Percentiles rank a stretch among this genome's conserved stretches.
Conservation (phyloP, 2,888 invertebrate genomes). For the Cremastobaeus sp. region DNA sequence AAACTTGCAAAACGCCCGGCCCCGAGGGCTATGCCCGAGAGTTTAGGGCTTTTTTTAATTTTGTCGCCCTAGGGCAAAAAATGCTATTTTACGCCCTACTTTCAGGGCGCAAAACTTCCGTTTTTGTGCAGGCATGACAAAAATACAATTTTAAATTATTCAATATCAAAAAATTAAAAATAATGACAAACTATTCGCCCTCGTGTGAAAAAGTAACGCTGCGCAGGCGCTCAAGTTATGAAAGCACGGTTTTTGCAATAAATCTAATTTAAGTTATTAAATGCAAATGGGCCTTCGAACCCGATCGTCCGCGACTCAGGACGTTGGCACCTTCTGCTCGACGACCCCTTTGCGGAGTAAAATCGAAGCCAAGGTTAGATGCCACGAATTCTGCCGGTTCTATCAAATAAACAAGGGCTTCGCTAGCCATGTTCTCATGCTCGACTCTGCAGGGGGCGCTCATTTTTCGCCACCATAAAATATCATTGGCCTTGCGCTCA, state of each 20-base stretch:
- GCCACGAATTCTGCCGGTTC: background rate
- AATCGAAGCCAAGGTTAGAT: constrained; percentile 10
- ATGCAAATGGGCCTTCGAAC: constrained; percentile 3
- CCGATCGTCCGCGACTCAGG: background rate
- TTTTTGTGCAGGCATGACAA: too few relatives aligned
- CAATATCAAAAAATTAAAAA: too few relatives aligned
- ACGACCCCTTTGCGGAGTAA: constrained; percentile 1
- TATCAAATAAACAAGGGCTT: background rate
- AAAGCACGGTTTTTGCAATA: background rate
- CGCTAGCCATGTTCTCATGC: constrained; percentile 7
- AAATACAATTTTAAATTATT: too few relatives aligned
- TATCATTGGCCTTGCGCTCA: background rate
- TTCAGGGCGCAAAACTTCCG: too few relatives aligned
- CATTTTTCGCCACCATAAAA: constrained; percentile 10
- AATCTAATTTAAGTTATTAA: constrained; percentile 4
- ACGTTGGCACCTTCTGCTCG: constrained; percentile 4
- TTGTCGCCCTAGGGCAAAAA: too few relatives aligned
- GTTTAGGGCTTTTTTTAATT: too few relatives aligned
- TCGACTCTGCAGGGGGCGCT: constrained; percentile 5
- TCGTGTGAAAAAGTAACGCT: too few relatives aligned
- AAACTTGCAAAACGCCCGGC: too few relatives aligned
- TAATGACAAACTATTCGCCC: too few relatives aligned
- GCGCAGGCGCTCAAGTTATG: too few relatives aligned
- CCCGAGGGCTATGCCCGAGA: too few relatives aligned
- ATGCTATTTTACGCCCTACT: too few relatives aligned